phyloP scores from a whole-genome alignment of 2,113 vertebrate genomes.

The Pteruthius melanotis region DNA sequence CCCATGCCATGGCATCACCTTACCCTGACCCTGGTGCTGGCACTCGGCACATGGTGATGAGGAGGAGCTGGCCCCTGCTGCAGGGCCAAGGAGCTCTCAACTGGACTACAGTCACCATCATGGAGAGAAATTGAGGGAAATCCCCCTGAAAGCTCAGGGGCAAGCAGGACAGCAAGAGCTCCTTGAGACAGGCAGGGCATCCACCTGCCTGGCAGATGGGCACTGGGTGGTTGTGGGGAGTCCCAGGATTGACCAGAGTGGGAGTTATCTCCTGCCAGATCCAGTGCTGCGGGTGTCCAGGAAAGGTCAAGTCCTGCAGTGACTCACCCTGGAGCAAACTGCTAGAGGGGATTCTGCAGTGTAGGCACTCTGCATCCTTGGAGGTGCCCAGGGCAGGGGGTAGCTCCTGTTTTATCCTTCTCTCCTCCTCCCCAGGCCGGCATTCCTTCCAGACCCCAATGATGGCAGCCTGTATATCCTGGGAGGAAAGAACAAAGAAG shows the following conservation, averaged over 20 bases:
- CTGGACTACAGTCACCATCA: rapidly evolving
- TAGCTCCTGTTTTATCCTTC: rapidly evolving
- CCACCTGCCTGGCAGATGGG: background rate
- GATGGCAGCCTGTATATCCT: conserved; percentile 94
- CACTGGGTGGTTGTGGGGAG: background rate
- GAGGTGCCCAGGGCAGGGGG: background rate
- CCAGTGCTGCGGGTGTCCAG: background rate
- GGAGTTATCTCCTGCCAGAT: background rate
- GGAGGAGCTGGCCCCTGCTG: background rate
- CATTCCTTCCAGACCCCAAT: conserved; percentile 93
- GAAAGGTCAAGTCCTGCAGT: background rate
- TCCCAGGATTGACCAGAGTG: background rate
- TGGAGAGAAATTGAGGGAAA: background rate
- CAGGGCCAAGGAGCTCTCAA: background rate
- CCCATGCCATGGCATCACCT: rapidly evolving
- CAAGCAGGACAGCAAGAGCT: background rate
- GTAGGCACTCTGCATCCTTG: background rate
- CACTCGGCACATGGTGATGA: rapidly evolving
- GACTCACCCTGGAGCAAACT: background rate
- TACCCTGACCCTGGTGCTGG: background rate
- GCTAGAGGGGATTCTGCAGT: background rate
- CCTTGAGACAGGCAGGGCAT: background rate
- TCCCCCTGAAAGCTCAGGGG: background rate
- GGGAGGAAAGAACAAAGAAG: conserved; percentile 89
- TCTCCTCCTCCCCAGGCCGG: conserved; percentile 73